Evolutionary conservation across 2,113 vertebrate genomes (phyloP).

Genomic region (Motacilla tschutschensis): DNA sequence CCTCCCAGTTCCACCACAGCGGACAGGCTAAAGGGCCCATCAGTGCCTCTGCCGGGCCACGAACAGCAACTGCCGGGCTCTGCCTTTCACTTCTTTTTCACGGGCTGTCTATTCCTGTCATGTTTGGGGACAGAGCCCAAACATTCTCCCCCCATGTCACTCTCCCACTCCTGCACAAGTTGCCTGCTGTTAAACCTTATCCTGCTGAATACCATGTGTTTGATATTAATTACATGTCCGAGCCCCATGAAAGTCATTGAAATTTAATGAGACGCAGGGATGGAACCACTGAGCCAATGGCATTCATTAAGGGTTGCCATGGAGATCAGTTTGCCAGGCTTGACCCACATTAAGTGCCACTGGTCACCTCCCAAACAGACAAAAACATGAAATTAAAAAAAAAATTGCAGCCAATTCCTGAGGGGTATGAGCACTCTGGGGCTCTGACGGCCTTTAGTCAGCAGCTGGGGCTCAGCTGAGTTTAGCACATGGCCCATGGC

Average conservation of each 20-base stretch:
- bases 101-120: neutral
- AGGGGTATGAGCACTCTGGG: slow-evolving; percentile 6
- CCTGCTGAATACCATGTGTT: slow-evolving; percentile 65
- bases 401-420: slow-evolving; percentile 34
- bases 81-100: neutral
- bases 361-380: slow-evolving; percentile 59
- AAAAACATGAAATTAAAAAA: slow-evolving; percentile 58
- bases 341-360: slow-evolving; percentile 72
- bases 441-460: neutral
- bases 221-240: slow-evolving; percentile 71
- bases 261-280: slow-evolving; percentile 73
- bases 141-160: neutral
- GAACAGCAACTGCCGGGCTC: neutral
- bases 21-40: neutral
- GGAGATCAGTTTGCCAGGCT: slow-evolving; percentile 66
- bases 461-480: slow-evolving; percentile 24
- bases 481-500: neutral
- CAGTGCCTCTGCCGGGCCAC: fast-evolving
- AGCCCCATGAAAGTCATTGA: slow-evolving; percentile 69
- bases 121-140: slow-evolving; percentile 11
- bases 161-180: neutral
- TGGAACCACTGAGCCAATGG: slow-evolving; percentile 67
- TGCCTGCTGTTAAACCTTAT: slow-evolving; percentile 56
- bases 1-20: neutral
- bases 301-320: slow-evolving; percentile 71